Percentiles rank a stretch among this genome's conserved stretches.
phyloP scores from a whole-genome alignment of 2,888 invertebrate species.

The Limenitis camilla region DNA sequence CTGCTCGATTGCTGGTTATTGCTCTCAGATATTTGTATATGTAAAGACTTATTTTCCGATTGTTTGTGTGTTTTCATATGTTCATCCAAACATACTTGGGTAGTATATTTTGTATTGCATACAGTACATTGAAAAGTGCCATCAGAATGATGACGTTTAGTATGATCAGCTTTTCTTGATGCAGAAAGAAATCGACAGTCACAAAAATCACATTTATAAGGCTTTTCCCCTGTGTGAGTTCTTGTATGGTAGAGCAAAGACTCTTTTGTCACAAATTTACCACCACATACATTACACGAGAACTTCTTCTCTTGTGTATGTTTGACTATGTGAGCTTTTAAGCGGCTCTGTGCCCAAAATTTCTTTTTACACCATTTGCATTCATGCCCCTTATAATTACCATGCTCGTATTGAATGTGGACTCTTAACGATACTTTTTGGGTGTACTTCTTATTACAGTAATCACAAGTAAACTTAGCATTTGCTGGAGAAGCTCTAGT shows the following conservation, averaged over 20 bases:
- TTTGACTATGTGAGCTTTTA: constrained; percentile 58
- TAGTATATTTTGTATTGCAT: constrained; percentile 46
- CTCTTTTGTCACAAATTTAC: constrained; percentile 56
- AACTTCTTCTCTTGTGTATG: constrained; percentile 59
- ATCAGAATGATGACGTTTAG: constrained; percentile 43
- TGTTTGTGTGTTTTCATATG: constrained; percentile 33
- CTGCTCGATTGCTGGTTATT: neutral
- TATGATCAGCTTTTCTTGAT: constrained; percentile 50
- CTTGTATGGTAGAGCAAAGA: constrained; percentile 58
- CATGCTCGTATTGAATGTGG: constrained; percentile 60
- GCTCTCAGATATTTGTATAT: constrained; percentile 1
- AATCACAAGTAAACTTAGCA: constrained; percentile 54
- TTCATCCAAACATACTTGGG: constrained; percentile 37
- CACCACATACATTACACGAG: constrained; percentile 42
- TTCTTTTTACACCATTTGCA: constrained; percentile 60
- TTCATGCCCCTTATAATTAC: constrained; percentile 51
- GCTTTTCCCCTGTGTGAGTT: constrained; percentile 59
- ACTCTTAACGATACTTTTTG: constrained; percentile 57
- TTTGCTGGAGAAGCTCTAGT: constrained; percentile 42
- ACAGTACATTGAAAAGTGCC: constrained; percentile 40
- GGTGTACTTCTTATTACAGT: constrained; percentile 57
- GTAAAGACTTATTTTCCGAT: neutral
- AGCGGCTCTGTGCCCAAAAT: constrained; percentile 54
- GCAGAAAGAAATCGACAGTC: constrained; percentile 48
- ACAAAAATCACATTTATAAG: constrained; percentile 52